Evolutionary conservation across 2,113 vertebrate species (phyloP).

Genomic region (Solea senegalensis): DNA sequence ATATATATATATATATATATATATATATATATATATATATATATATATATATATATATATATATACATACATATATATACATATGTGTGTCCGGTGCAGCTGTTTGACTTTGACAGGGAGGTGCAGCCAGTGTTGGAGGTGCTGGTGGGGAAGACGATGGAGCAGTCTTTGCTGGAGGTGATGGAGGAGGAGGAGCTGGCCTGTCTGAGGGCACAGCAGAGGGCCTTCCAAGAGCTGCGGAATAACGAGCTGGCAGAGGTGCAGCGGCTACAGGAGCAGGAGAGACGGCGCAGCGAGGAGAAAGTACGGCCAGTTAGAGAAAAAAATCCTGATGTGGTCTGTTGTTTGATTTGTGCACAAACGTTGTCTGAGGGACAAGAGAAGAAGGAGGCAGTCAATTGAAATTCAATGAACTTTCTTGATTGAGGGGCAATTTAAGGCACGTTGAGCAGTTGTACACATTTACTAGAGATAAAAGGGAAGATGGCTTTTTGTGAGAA

Average conservation of each 20-base stretch:
- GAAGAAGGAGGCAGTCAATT: no score
- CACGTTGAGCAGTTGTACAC: no score
- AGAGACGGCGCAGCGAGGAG: constrained; percentile 85
- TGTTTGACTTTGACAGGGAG: constrained; percentile 96
- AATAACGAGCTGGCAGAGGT: constrained; percentile 88
- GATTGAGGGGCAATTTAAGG: no score
- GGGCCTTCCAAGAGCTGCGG: constrained; percentile 81
- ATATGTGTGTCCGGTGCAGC: constrained; percentile 80
- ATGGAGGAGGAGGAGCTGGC: constrained; percentile 96
- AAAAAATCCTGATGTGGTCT: background rate
- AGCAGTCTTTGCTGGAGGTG: constrained; percentile 92
- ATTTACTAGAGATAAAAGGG: no score
- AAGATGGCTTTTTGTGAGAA: no score
- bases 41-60: no score
- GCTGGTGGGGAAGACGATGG: constrained; percentile 91
- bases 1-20: no score
- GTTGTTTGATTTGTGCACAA: no score
- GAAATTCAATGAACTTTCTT: no score
- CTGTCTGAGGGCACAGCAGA: constrained; percentile 80
- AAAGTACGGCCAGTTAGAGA: constrained; percentile 74
- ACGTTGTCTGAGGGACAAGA: no score
- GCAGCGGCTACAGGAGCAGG: constrained; percentile 89
- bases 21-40: no score
- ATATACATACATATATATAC: no score
- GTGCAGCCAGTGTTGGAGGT: constrained; percentile 91